phyloP scores from a whole-genome alignment of 1,140 invertebrate genomes.

The Musca domestica region DNA sequence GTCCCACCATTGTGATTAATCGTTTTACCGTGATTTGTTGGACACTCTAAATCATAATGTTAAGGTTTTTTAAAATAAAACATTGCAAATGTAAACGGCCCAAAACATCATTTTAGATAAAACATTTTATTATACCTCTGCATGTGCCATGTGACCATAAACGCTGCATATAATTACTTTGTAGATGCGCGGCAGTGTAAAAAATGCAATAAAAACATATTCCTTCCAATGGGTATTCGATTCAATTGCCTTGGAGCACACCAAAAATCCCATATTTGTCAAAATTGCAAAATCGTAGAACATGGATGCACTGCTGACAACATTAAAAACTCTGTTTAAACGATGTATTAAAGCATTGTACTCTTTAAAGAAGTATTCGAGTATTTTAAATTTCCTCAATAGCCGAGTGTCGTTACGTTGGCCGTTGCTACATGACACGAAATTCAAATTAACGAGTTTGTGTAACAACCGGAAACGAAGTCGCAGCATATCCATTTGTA shows the following conservation, averaged over 20 bases:
- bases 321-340: slow-evolving; percentile 36
- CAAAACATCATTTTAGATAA: no score
- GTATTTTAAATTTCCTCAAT: slow-evolving; percentile 23
- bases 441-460: slow-evolving; percentile 32
- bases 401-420: neutral
- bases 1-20: neutral
- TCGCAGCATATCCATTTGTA: slow-evolving; percentile 40
- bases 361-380: slow-evolving; percentile 33
- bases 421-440: neutral
- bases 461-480: slow-evolving; percentile 38
- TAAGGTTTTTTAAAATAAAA: no score
- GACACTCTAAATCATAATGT: no score
- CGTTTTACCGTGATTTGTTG: neutral
- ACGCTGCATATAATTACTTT: slow-evolving; percentile 37
- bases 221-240: slow-evolving; percentile 29
- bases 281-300: slow-evolving; percentile 46
- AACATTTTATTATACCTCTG: slow-evolving; percentile 37
- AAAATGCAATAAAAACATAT: slow-evolving; percentile 35
- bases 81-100: no score
- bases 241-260: slow-evolving; percentile 41
- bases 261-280: slow-evolving; percentile 40
- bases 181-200: slow-evolving; percentile 37
- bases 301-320: slow-evolving; percentile 32
- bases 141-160: slow-evolving; percentile 37
- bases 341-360: slow-evolving; percentile 31